phyloP scores from a whole-genome alignment of 23 tunicate genomes.

The Diplosoma virens region DNA sequence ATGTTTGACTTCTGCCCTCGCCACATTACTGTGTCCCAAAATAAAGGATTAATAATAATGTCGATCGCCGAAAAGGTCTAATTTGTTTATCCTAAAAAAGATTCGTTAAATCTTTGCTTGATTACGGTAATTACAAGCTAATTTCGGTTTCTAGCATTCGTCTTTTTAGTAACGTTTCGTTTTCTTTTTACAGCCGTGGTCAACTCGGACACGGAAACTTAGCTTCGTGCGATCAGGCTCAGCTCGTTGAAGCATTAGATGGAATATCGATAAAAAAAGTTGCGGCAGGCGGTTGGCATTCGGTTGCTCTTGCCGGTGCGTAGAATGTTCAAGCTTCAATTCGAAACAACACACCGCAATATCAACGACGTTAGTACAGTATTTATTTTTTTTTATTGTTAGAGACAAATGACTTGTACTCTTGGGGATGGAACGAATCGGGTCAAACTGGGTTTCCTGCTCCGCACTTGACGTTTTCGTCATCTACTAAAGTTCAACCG shows the following conservation, averaged over 20 bases:
- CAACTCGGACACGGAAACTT: constrained; percentile 72
- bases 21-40: too few species aligned
- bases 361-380: neutral
- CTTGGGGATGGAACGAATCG: constrained; percentile 91
- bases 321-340: neutral
- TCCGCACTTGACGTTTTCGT: constrained; percentile 8
- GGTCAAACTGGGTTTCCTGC: constrained; percentile 86
- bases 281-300: constrained; percentile 84
- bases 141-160: neutral
- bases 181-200: constrained; percentile 67
- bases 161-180: too few species aligned
- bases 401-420: constrained; percentile 74
- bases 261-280: constrained; percentile 43
- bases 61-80: too few species aligned
- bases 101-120: too few species aligned
- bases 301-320: constrained; percentile 71
- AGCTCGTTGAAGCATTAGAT: constrained; percentile 56
- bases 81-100: too few species aligned
- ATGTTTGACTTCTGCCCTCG: too few species aligned
- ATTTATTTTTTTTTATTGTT: neutral
- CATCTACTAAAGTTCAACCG: neutral
- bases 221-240: constrained; percentile 28
- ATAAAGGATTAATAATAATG: too few species aligned
- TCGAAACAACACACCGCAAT: too few species aligned
- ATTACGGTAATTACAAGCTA: neutral